phyloP scores from a whole-genome alignment of 2,888 invertebrate species.

The Pheosia gnoma region DNA sequence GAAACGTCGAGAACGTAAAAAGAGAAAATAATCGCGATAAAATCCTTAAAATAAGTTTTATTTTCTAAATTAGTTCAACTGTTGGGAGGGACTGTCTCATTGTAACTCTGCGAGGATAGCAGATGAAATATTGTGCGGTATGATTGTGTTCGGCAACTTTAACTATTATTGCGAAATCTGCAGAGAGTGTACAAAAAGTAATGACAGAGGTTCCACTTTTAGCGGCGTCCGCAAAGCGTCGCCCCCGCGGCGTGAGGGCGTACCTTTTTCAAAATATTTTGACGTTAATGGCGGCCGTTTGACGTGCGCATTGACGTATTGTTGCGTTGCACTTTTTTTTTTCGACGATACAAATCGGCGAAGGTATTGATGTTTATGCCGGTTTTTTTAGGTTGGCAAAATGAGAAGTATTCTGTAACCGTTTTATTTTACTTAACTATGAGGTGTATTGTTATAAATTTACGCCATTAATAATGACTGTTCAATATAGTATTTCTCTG shows the following conservation, averaged over 20 bases:
- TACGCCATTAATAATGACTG: too few relatives aligned
- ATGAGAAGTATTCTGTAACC: conserved; percentile 3
- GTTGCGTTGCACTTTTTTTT: conserved; percentile 41
- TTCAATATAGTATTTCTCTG: too few relatives aligned
- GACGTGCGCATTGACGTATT: conserved; percentile 69
- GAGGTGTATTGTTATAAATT: background rate
- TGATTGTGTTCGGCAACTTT: too few relatives aligned
- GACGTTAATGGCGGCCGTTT: conserved; percentile 77
- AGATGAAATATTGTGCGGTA: too few relatives aligned
- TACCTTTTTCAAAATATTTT: conserved; percentile 80
- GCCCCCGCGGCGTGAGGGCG: conserved; percentile 68
- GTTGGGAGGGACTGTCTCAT: too few relatives aligned
- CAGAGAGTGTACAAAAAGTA: conserved; percentile 13
- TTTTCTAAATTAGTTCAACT: too few relatives aligned
- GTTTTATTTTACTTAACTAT: background rate
- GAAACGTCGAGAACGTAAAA: too few relatives aligned
- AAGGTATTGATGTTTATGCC: conserved; percentile 27
- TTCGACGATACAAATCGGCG: conserved; percentile 46
- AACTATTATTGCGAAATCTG: background rate
- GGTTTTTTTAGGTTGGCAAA: background rate
- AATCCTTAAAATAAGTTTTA: too few relatives aligned
- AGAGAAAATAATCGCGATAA: too few relatives aligned
- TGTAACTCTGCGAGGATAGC: too few relatives aligned
- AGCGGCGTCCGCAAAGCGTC: conserved; percentile 64
- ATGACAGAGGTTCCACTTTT: conserved; percentile 31